Evolutionary conservation across 2,113 vertebrate genomes (phyloP), one percentile per base, ranked within the genome.

Genomic region (Antechinus flavipes): DNA sequence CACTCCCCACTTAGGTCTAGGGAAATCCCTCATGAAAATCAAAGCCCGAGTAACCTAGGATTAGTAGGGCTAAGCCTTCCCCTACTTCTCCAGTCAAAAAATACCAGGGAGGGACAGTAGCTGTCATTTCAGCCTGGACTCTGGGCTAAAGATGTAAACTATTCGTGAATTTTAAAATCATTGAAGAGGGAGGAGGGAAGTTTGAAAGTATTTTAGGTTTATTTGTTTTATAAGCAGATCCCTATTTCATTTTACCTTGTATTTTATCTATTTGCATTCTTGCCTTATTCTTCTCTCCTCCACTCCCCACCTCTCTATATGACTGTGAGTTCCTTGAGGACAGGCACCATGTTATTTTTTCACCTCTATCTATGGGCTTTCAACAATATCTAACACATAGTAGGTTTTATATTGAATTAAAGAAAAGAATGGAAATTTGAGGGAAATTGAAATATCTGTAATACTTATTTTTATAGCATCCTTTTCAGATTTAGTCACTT

Each of bases 111-210:
- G 68, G 35, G 35, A 27, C 23, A 26, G 10, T 52, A 25, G 26
- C 55, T n/a, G 3, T 30, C 47, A 55, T 49, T 27, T n/a, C 94
- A 93, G 89, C 89, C 92, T 30, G 47, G 50, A 6, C 26, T 61
- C 47, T 58, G 3, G 89, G 50, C 92, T 49, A 94, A 68, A 93
- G 91, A 76, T 3, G 3, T 3, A 35, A 50, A 22, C 16, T 84
- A 84, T 42, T 23, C 19, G 22, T n/a, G 68, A 84, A 84, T 84
- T 22, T 42, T 84, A 42, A 76, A n/a, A 23, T 0, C 14, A 35
- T 46, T 4, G 47, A 0, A 24, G 0, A 3, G 3, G 6, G 22
- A 14, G 8, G 0, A 0, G 19, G 6, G 12, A 52, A 30, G 12
- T 1, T 42, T 84, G n/a, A 19, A 42, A 84, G 68, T 42, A 42